Evolutionary conservation across 2,888 invertebrate species (phyloP).

Genomic region (Pelosia muscerda): DNA sequence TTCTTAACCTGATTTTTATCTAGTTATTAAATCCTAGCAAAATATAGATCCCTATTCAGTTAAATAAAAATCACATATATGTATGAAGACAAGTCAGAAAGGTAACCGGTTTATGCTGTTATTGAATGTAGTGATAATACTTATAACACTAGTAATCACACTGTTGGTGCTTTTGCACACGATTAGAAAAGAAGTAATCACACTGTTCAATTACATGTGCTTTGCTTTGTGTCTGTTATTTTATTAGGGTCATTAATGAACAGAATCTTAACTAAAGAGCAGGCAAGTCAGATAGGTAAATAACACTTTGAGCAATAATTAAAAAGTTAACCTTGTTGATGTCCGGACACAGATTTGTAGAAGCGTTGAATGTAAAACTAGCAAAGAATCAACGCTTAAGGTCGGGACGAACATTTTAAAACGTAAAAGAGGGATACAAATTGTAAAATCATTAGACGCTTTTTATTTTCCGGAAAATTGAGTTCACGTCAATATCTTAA

Average conservation of each 20-base stretch:
- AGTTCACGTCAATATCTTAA: constrained; percentile 13
- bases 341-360: neutral
- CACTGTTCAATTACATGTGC: too few relatives aligned
- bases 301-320: neutral
- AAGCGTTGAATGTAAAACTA: neutral
- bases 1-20: neutral
- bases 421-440: constrained; percentile 9
- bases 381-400: neutral
- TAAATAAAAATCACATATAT: too few relatives aligned
- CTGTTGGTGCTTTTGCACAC: too few relatives aligned
- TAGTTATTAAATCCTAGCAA: too few relatives aligned
- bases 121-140: too few relatives aligned
- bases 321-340: neutral
- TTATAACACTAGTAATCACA: too few relatives aligned
- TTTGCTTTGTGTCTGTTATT: too few relatives aligned
- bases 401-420: neutral
- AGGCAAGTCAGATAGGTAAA: neutral
- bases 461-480: constrained; percentile 25
- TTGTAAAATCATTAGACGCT: constrained; percentile 26
- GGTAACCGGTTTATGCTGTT: too few relatives aligned
- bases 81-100: too few relatives aligned
- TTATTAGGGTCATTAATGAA: neutral
- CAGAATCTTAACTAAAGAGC: neutral
- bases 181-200: too few relatives aligned
- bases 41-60: too few relatives aligned